Base-by-base conservation (phyloP, 2,797 vertebrate genomes). In the Arrhamphus sclerolepis region DNA sequence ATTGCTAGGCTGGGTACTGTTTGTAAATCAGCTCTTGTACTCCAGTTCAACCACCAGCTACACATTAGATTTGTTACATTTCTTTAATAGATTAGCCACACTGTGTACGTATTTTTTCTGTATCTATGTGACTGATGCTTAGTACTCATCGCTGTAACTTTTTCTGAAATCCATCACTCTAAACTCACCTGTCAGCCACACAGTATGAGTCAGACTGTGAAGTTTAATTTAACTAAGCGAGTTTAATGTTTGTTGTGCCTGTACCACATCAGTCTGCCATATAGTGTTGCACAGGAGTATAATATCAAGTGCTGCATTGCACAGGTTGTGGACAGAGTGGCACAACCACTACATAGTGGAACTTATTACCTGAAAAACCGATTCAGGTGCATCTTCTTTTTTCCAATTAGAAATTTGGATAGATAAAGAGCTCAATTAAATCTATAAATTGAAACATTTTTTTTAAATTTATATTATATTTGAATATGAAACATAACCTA, bases 61-160 rank as follows among this genome's bases (percentile, higher is more conserved):
- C 48, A 52, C 26, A 46, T 46, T 28, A 41, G 16, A 52, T 22
- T 16, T 31, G 14, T 56, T 61, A 54, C 11, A 8, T 38, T 38
- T 38, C 7, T 51, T 54, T 28, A 2, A 58, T 28, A 7, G 13
- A 19, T 65, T 58, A 46, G 16, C 29, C 4, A 2, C 56, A 34
- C 39, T 72, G 26, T 56, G 34, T 55, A 9, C 50, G 47, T 53
- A 5, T 26, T 46, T 59, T 48, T 62, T 44, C 48, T 63, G 43
- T 47, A 34, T 62, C 40, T 82, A 59, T 38, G 60, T 68, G 26
- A 57, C 20, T 74, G 75, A 67, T 84, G 72, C 70, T 76, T 65
- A 56, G 43, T 48, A 73, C 46, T 69, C 42, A 58, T 62, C 69
- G 46, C 61, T 77, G 56, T 78, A 49, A 56, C n/a, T 67, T 78